Evolutionary conservation across 1,140 invertebrate species (phyloP), one percentile per base, ranked within the genome.

Genomic region (Euwallacea similis): DNA sequence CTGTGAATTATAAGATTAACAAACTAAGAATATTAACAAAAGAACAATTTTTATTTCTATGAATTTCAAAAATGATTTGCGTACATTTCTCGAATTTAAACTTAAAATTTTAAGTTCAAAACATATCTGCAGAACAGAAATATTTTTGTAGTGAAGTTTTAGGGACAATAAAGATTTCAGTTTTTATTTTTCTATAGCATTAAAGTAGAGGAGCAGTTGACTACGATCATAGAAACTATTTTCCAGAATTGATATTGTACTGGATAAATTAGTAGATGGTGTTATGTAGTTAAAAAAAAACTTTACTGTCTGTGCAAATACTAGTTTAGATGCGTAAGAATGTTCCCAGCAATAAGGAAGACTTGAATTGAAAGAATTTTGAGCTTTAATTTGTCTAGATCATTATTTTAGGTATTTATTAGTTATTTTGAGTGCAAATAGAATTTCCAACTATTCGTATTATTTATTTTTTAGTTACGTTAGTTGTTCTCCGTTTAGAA

Each of bases 261-360:
- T 42, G 10, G 15, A 58, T 9, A 58, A 58, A 33, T 10, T 58
- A 16, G 13, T 15, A 58, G 55, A 58, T 33, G 13, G 55, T 58
- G 13, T 58, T 58, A 58, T 33, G 55, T 58, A 58, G 33, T 33
- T 58, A 21, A 58, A 15, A 58, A 15, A 33, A 33, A 33, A 33
- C 21, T 33, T 33, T 33, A 33, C 21, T 33, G 21, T 33, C 21
- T 33, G 21, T 33, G 21, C 21, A 33, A 33, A 33, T 33, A 33
- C 21, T 33, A 33, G 21, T 33, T 33, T 33, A 33, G 21, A 33
- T 33, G 21, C 21, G 4, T 13, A 50, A 13, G 9, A 50, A 13
- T 50, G 46, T 50, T 50, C 13, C 46, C 46, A 50, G 46, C 46
- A 50, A 50, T 50, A 50, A 50, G 46, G 13, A 13, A 50, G 46